These are phyloP conservation scores for Drosophila tsacasi DNA, from an alignment of 1,140 invertebrate species.

Conservation along the genomic window DNA sequence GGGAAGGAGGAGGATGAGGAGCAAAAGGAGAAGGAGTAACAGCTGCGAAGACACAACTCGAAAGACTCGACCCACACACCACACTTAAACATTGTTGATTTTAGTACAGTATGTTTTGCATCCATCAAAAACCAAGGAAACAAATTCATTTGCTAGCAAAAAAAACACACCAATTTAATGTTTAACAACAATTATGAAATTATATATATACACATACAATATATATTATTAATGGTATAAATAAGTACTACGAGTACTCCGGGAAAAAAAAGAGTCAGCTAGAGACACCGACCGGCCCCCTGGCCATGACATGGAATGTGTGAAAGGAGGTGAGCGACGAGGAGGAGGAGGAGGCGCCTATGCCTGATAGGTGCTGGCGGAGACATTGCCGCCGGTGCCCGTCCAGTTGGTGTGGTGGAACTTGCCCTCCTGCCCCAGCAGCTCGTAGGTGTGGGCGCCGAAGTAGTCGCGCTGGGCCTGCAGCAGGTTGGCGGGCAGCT, in stretches of 20 bases:
- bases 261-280: constrained; percentile 29
- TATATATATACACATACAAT: constrained; percentile 51
- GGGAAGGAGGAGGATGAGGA: neutral
- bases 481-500: constrained; percentile 96
- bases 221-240: constrained; percentile 49
- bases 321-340: constrained; percentile 3
- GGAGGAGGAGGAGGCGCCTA: constrained; percentile 85
- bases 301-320: constrained; percentile 50
- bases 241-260: constrained; percentile 60
- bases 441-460: constrained; percentile 99
- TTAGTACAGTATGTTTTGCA: constrained; percentile 40
- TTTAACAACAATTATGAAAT: constrained; percentile 53
- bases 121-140: constrained; percentile 29
- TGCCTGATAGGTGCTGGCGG: constrained; percentile 97
- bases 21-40: neutral
- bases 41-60: constrained; percentile 43
- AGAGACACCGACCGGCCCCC: constrained; percentile 4
- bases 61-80: constrained; percentile 60
- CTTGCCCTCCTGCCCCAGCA: constrained; percentile 93
- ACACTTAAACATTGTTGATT: constrained; percentile 46
- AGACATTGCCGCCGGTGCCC: constrained; percentile 98
- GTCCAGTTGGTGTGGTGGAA: constrained; percentile 99
- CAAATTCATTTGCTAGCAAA: constrained; percentile 43
- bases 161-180: constrained; percentile 72
- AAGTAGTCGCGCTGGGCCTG: constrained; percentile 99